Percentiles rank a stretch among this genome's conserved stretches.
Evolutionary conservation across 30 jellyfish, hydroid and myxozoan genomes (phyloP).

Genomic region (Catostylus mosaicus): DNA sequence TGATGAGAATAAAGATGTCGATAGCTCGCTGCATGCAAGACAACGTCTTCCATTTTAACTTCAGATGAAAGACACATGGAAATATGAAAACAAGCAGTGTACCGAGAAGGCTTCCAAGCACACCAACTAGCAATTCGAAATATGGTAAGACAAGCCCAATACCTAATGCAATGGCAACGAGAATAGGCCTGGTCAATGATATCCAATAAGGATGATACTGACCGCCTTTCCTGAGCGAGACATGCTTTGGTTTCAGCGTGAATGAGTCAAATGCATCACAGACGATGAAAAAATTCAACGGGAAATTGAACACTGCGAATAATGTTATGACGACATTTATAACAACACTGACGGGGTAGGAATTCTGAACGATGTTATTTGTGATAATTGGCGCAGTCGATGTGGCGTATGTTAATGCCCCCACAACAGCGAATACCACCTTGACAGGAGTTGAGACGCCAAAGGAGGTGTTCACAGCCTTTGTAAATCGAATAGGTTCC

Average conservation of each 20-base stretch:
- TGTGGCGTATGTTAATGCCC: slow-evolving; percentile 72
- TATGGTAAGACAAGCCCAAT: slow-evolving; percentile 57
- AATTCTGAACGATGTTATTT: slow-evolving; percentile 22
- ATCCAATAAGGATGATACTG: slow-evolving; percentile 59
- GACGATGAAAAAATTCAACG: slow-evolving; percentile 58
- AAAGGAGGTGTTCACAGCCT: slow-evolving; percentile 42
- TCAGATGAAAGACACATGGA: slow-evolving; percentile 63
- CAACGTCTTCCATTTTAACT: slow-evolving; percentile 58
- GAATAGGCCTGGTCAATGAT: slow-evolving; percentile 49
- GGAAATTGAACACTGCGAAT: slow-evolving; percentile 43
- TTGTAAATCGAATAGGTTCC: slow-evolving; percentile 24
- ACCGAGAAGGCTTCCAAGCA: slow-evolving; percentile 68
- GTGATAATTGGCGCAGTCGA: slow-evolving; percentile 46
- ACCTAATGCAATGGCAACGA: slow-evolving; percentile 50
- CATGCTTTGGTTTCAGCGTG: slow-evolving; percentile 26
- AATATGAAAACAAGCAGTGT: slow-evolving; percentile 49
- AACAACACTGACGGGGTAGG: slow-evolving; percentile 30
- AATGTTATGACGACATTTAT: slow-evolving; percentile 24
- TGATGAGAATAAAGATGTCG: slow-evolving; percentile 24
- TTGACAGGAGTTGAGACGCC: slow-evolving; percentile 43
- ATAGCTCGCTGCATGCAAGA: neutral
- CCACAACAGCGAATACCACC: slow-evolving; percentile 49
- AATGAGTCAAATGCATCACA: slow-evolving; percentile 57
- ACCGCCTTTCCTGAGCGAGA: slow-evolving; percentile 45
- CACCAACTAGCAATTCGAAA: slow-evolving; percentile 65